phyloP scores from a whole-genome alignment of 2,888 invertebrate genomes.

The Unio delphinus region DNA sequence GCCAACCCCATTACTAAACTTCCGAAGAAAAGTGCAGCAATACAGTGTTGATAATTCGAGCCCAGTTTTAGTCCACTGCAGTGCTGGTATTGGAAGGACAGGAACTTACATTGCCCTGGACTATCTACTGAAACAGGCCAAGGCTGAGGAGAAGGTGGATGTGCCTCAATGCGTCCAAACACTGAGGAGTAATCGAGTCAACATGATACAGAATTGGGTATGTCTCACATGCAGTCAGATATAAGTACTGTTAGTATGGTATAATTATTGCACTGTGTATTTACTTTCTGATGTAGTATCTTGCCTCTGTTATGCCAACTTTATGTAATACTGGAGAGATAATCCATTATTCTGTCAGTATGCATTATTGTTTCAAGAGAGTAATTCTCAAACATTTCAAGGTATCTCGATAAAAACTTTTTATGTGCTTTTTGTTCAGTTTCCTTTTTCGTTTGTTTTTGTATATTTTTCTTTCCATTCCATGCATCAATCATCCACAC shows the following conservation, averaged over 20 bases:
- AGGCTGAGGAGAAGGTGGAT: constrained; percentile 62
- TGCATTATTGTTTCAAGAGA: too few relatives aligned
- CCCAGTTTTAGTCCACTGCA: constrained; percentile 63
- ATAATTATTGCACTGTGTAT: background rate
- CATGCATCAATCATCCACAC: too few relatives aligned
- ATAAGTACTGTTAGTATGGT: background rate
- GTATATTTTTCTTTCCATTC: too few relatives aligned
- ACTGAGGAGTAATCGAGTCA: constrained; percentile 68
- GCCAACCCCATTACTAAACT: constrained; percentile 60
- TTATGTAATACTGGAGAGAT: background rate
- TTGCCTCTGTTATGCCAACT: background rate
- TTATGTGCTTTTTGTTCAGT: too few relatives aligned
- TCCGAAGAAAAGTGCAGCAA: constrained; percentile 58
- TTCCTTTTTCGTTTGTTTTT: too few relatives aligned
- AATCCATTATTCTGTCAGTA: too few relatives aligned
- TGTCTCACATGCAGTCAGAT: constrained; percentile 8
- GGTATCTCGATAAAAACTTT: too few relatives aligned
- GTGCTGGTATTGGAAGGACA: constrained; percentile 70
- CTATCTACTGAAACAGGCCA: constrained; percentile 66
- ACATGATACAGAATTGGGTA: constrained; percentile 71
- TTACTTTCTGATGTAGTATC: background rate
- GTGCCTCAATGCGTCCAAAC: constrained; percentile 63
- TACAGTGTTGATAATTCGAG: constrained; percentile 57
- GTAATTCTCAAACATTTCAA: too few relatives aligned
- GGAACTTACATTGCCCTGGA: constrained; percentile 70